Base-by-base conservation (phyloP, 2,888 invertebrate genomes). In the Hirudinaria manillensis region DNA sequence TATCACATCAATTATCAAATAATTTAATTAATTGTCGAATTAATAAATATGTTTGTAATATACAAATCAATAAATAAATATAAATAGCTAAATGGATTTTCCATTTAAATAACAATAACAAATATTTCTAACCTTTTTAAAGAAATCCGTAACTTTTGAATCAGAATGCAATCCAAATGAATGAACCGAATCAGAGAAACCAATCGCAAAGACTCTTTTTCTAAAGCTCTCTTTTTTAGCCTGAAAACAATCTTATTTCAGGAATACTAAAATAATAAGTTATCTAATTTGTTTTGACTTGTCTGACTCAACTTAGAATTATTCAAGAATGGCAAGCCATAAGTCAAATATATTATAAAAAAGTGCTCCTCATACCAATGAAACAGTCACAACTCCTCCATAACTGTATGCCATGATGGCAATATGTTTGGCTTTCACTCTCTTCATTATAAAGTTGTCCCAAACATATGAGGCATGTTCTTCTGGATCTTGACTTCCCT, bases 401-500 rank as follows among this genome's bases (percentile, higher is more conserved):
- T 89, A 92, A 82, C 92, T 92, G 81, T 93, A 92, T 0, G 91
- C 92, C 16, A 93, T 89, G 74, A 93, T 89, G 0, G 89, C 89
- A 78, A 93, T 89, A 72, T 88, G 86, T 56, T 88, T 85, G 0
- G 90, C 90, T 76, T 88, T 87, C 0, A 89, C 84, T 32, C 85
- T 85, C 24, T 24, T n/a, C 72, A 86, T 82, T 3, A 92, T 86
- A 80, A 90, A 90, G 32, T 89, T 87, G 53, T 89, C 86, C 91
- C 91, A 92, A 0, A 91, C 90, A 81, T 90, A 89, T 1, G 83
- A 81, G 0, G 89, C 88, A 84, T 93, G 92, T 38, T 88, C 87
- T 76, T 88, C 88, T 0, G 90, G 88, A 27, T 86, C 87, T 45
- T 87, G 87, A 80, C 90, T 89, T 24, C 85, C 87, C 88, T 76